Percentiles rank a stretch among this genome's conserved stretches.
Conservation (phyloP, 2,797 vertebrate genomes). For the Danionella dracula region DNA sequence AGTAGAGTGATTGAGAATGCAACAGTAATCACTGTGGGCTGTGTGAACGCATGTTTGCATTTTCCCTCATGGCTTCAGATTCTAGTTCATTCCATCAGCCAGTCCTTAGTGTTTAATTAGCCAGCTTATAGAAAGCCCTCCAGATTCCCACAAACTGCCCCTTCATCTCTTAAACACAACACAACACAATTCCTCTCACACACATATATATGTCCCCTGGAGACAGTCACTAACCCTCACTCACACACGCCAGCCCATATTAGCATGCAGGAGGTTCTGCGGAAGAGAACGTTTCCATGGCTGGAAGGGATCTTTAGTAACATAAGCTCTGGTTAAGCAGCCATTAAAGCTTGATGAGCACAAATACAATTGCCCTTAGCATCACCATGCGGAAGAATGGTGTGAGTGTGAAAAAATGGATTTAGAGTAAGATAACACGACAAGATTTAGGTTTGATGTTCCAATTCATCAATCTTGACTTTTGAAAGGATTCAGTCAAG, state of each 20-base stretch:
- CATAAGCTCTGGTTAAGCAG: constrained; percentile 41
- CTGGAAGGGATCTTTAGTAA: constrained; percentile 46
- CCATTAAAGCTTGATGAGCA: constrained; percentile 44
- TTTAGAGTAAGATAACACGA: not conserved
- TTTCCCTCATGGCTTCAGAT: constrained; percentile 12
- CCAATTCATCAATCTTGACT: not conserved
- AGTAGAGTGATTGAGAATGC: not conserved
- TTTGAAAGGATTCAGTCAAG: too few relatives aligned
- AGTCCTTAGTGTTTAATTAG: constrained; percentile 54
- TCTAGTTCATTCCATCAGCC: constrained; percentile 12
- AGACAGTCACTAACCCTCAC: constrained; percentile 10
- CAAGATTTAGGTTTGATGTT: not conserved
- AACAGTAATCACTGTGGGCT: not conserved
- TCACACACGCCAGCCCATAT: constrained; percentile 10
- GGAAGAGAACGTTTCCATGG: constrained; percentile 26
- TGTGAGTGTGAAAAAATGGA: not conserved
- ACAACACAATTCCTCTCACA: not conserved
- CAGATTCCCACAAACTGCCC: constrained; percentile 6
- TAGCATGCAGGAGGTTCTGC: constrained; percentile 19
- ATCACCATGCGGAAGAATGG: not conserved
- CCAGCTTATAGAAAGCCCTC: constrained; percentile 20
- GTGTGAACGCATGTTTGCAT: not conserved
- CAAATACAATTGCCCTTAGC: constrained; percentile 31
- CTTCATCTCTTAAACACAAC: constrained; percentile 5
- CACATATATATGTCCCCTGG: constrained; percentile 9